phyloP scores from a whole-genome alignment of 1,140 invertebrate species.

The Olivierus martensii region DNA sequence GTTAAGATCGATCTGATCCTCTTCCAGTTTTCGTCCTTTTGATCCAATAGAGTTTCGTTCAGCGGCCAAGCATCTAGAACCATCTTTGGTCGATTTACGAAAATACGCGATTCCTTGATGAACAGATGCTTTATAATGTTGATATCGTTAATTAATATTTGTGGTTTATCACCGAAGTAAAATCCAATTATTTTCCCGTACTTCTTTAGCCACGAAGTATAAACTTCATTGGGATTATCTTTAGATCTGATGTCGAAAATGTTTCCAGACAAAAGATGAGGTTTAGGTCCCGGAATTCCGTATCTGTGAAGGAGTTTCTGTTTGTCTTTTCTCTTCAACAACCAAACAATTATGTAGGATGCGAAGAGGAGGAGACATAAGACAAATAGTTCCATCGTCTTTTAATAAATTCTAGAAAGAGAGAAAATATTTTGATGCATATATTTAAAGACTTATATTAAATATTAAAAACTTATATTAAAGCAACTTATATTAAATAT shows the following conservation, averaged over 20 bases:
- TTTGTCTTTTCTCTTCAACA: background rate
- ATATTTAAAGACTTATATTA: too few species aligned
- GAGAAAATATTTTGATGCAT: too few species aligned
- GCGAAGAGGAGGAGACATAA: background rate
- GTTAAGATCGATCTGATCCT: constrained; percentile 34
- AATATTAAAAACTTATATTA: too few species aligned
- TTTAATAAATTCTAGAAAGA: too few species aligned
- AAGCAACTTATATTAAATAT: too few species aligned
- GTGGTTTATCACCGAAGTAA: constrained; percentile 26
- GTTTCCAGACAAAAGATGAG: constrained; percentile 27
- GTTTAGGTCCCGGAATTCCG: constrained; percentile 28
- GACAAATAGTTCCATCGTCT: too few species aligned
- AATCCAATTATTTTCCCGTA: constrained; percentile 31
- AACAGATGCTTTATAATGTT: constrained; percentile 22
- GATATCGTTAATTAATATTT: constrained; percentile 26
- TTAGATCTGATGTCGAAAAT: constrained; percentile 15
- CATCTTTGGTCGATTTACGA: constrained; percentile 25
- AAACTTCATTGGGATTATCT: constrained; percentile 16
- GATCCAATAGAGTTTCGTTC: constrained; percentile 23
- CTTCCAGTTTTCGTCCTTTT: constrained; percentile 34
- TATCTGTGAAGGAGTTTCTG: background rate
- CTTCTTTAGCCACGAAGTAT: constrained; percentile 26
- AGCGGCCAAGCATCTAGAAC: constrained; percentile 24
- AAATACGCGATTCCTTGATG: constrained; percentile 26
- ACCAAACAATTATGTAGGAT: background rate